These are phyloP conservation scores for Alauda arvensis DNA, from an alignment of 2,797 vertebrate genomes.

Conservation along the genomic window DNA sequence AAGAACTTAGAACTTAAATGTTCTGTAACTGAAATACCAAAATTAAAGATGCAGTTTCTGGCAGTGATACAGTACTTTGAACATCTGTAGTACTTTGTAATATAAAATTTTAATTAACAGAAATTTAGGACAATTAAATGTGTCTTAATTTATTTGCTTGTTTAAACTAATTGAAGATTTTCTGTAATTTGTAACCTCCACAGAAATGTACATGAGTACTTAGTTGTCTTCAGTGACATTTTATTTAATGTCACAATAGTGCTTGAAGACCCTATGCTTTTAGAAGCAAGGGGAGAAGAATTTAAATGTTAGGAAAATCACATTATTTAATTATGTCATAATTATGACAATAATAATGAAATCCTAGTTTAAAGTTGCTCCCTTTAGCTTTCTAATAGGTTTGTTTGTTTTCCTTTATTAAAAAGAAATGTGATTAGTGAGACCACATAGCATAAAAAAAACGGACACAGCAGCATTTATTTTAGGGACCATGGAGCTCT, in stretches of 20 bases:
- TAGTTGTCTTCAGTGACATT: background rate
- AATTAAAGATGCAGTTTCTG: background rate
- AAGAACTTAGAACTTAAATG: background rate
- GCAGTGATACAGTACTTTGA: background rate
- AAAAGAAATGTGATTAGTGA: background rate
- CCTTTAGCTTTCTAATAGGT: background rate
- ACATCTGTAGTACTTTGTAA: background rate
- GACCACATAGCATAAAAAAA: background rate
- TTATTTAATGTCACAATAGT: background rate
- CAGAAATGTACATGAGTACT: background rate
- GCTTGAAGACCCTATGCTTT: background rate
- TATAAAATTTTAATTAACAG: background rate
- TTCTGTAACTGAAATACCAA: background rate
- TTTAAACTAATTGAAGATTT: background rate
- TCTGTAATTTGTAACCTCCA: background rate
- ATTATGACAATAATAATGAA: background rate
- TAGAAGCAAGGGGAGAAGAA: background rate
- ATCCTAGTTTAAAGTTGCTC: background rate
- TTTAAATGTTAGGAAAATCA: background rate
- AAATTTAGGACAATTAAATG: background rate
- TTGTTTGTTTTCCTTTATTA: background rate
- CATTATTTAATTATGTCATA: background rate
- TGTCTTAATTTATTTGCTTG: background rate
- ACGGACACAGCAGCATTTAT: accelerated
- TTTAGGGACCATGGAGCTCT: background rate